phyloP scores from a whole-genome alignment of 37 sponge, comb jelly and placozoan genomes.

The Theonella swinhoei region DNA sequence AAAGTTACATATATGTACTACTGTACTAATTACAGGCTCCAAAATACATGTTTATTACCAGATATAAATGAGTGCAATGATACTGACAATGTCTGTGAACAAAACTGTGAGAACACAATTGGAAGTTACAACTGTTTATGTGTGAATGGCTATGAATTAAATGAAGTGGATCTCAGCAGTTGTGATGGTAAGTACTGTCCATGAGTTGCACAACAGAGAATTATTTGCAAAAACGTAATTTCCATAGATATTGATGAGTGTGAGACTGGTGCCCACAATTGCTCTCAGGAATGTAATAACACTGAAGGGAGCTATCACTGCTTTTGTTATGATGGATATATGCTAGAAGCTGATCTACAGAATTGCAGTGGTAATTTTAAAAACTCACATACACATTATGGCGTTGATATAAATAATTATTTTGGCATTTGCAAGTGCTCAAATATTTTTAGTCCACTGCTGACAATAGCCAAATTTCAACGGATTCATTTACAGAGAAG shows the following conservation, averaged over 20 bases:
- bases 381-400: background rate
- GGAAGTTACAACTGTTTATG: slow-evolving; percentile 49
- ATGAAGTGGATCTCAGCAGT: background rate
- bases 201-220: background rate
- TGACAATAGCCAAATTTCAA: too few species aligned
- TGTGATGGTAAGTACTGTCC: slow-evolving; percentile 5
- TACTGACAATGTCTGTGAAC: background rate
- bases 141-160: slow-evolving; percentile 1
- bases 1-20: background rate
- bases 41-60: background rate
- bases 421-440: too few species aligned
- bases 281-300: slow-evolving; percentile 10
- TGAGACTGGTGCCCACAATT: background rate
- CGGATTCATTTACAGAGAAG: too few species aligned
- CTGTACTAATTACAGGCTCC: background rate
- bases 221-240: background rate
- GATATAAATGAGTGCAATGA: slow-evolving; percentile 20
- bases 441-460: too few species aligned
- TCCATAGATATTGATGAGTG: slow-evolving; percentile 6
- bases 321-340: background rate
- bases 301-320: slow-evolving; percentile 32
- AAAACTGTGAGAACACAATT: slow-evolving; percentile 17
- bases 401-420: too few species aligned
- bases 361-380: background rate
- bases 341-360: background rate